Conservation (phyloP, 2,113 vertebrate species). For the Aythya baeri region DNA sequence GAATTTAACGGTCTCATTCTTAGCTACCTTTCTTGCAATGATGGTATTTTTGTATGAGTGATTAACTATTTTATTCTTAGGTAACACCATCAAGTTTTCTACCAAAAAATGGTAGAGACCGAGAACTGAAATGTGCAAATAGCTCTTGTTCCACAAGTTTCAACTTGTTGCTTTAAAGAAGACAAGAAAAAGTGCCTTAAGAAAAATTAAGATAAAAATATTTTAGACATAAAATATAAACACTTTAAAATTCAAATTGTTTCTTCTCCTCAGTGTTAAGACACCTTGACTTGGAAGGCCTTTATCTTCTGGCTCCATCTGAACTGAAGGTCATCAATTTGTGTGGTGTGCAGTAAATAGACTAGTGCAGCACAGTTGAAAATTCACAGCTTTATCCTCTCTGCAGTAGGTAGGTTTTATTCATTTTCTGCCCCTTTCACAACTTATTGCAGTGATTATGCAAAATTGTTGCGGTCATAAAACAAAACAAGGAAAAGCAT, state of each 20-base stretch:
- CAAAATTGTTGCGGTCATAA: conserved; percentile 1
- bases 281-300: neutral
- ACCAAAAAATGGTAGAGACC: neutral
- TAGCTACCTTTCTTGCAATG: neutral
- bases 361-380: neutral
- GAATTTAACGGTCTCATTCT: neutral
- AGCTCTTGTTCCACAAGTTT: neutral
- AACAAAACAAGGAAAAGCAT: neutral
- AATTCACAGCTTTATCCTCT: conserved; percentile 33
- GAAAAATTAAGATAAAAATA: conserved; percentile 17
- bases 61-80: neutral
- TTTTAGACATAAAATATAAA: conserved; percentile 18
- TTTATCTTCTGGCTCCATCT: conserved; percentile 16
- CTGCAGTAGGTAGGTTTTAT: neutral
- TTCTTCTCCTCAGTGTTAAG: neutral
- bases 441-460: conserved; percentile 37
- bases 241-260: neutral
- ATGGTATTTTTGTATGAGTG: neutral
- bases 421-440: conserved; percentile 34
- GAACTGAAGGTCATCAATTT: neutral
- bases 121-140: neutral
- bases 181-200: neutral
- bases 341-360: neutral
- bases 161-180: conserved; percentile 17
- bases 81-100: neutral